Base-by-base conservation (phyloP, 2,888 invertebrate species). In the Steinernema scapterisci region DNA sequence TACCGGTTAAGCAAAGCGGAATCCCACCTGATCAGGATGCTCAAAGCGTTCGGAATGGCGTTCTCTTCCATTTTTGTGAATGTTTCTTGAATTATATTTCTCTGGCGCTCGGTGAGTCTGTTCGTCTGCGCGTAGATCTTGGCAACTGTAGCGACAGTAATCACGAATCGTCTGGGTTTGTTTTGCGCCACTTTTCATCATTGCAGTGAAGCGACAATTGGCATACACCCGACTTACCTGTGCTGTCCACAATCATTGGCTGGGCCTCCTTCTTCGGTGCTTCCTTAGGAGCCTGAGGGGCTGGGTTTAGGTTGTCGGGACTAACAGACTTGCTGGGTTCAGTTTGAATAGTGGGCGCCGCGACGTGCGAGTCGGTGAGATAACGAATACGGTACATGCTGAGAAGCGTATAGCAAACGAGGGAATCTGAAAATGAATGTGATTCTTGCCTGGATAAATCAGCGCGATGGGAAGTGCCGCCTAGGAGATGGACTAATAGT, bases 1-100 rank as follows among this genome's bases (percentile, higher is more conserved):
- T 51, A 0, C 6, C 48, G 43, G 11, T 11, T 13, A 45, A 45
- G 70, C n/a, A n/a, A n/a, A n/a, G n/a, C n/a, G n/a, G n/a, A n/a
- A n/a, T n/a, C n/a, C n/a, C 70, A 83, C 83, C 75, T 76, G 5
- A 84, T 76, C 6, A 83, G 79, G 13, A 83, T 81, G 56, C 80
- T 80, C 13, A 83, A 73, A 0, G 80, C 83, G 38, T 80, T 81
- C 43, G 74, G 52, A 1, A 83, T 77, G 16, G 77, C 76, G 73
- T 84, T 79, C 16, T 76, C 52, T 54, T 81, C 82, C 73, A 84
- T 79, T 19, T 46, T 56, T 0, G 76, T 54, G 72, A 83, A 84
- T 2, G 83, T 83, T 48, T 76, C 77, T 51, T 80, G 78, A 21
- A 84, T 46, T 38, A 84, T 80, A 5, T 78, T 79, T 1, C 80